A percentile compares a stretch with the other conserved stretches of the same genome.
These are phyloP conservation scores for Sphaerophoria rueppellii DNA, from an alignment of 2,888 invertebrate genomes.

Conservation along the genomic window DNA sequence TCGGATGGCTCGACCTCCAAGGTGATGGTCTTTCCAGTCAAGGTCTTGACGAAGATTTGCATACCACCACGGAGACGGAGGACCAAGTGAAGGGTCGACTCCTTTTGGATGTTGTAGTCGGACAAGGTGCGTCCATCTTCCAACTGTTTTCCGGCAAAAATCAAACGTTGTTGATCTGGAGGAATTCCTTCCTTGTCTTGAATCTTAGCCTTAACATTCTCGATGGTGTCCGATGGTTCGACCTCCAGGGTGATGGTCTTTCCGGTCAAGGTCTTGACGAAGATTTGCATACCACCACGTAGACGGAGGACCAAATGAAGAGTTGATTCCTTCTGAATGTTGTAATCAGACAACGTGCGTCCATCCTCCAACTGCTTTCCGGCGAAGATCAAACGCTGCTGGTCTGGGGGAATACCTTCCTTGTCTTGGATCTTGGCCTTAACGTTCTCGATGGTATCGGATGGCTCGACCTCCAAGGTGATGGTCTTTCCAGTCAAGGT, in stretches of 20 bases:
- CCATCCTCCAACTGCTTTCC: constrained; percentile 74
- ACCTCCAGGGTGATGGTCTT: constrained; percentile 76
- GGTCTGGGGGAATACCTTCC: constrained; percentile 74
- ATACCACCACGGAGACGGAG: constrained; percentile 76
- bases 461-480: constrained; percentile 76
- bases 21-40: constrained; percentile 74
- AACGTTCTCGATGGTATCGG: constrained; percentile 73
- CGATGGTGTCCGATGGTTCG: constrained; percentile 75
- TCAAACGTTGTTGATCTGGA: constrained; percentile 78
- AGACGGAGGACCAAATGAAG: constrained; percentile 74
- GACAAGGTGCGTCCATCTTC: constrained; percentile 76
- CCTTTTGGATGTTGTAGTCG: constrained; percentile 75
- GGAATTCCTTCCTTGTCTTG: constrained; percentile 78
- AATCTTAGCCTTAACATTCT: constrained; percentile 77
- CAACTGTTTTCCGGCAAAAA: constrained; percentile 77
- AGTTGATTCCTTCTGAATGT: constrained; percentile 75
- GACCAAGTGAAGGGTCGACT: constrained; percentile 75
- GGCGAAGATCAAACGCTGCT: constrained; percentile 74
- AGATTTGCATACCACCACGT: constrained; percentile 77
- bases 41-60: constrained; percentile 75
- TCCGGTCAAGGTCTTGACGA: constrained; percentile 77
- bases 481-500: constrained; percentile 77
- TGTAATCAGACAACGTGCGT: constrained; percentile 74
- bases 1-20: constrained; percentile 75
- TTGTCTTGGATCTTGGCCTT: constrained; percentile 74